Percentiles rank a stretch among this genome's conserved stretches.
Conservation (phyloP, 2,888 invertebrate species). For the Leptinotarsa haldemani region DNA sequence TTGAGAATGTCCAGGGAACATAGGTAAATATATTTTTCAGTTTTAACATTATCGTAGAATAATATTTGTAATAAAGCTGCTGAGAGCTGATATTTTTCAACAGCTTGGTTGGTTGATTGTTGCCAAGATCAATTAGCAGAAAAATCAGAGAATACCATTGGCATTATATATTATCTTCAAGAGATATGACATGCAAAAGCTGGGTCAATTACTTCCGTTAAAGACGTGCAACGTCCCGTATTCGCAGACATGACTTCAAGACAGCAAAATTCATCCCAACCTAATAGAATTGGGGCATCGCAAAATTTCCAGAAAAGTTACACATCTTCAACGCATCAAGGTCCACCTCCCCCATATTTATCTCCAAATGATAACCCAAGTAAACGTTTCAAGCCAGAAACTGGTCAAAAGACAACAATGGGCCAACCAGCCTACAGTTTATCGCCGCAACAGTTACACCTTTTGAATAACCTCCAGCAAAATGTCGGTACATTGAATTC, state of each 20-base stretch:
- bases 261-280: slow-evolving; percentile 46
- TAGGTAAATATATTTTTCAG: slow-evolving; percentile 25
- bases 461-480: slow-evolving; percentile 85
- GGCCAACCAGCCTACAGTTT: slow-evolving; percentile 73
- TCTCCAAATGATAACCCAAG: slow-evolving; percentile 65
- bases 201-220: slow-evolving; percentile 96
- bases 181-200: slow-evolving; percentile 95
- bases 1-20: slow-evolving; percentile 27
- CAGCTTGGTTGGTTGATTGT: slow-evolving; percentile 97
- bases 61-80: slow-evolving; percentile 44
- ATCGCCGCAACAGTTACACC: slow-evolving; percentile 86
- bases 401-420: slow-evolving; percentile 57
- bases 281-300: slow-evolving; percentile 49
- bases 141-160: slow-evolving; percentile 81
- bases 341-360: slow-evolving; percentile 88
- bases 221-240: slow-evolving; percentile 99
- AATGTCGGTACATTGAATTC: slow-evolving; percentile 83
- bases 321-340: slow-evolving; percentile 67
- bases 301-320: slow-evolving; percentile 61
- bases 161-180: slow-evolving; percentile 74
- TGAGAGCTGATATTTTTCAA: slow-evolving; percentile 91
- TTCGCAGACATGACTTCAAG: slow-evolving; percentile 98
- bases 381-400: slow-evolving; percentile 73
- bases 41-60: slow-evolving; percentile 12
- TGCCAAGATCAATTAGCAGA: slow-evolving; percentile 90